These are phyloP conservation scores for Oreotrochilus melanogaster DNA, from an alignment of 2,113 vertebrate species.

Conservation along the genomic window DNA sequence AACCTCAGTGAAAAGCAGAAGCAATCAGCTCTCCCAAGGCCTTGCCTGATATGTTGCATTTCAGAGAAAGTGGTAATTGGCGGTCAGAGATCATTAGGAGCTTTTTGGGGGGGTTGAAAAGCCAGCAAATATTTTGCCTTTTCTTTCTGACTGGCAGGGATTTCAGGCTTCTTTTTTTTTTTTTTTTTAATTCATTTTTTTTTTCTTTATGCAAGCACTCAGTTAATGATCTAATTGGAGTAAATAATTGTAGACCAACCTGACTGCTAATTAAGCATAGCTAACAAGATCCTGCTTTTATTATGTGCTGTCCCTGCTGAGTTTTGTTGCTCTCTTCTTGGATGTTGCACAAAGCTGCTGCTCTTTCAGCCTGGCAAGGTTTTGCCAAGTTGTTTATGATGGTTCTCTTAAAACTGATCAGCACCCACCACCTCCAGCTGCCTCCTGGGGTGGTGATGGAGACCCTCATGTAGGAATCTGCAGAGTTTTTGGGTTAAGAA, in stretches of 20 bases:
- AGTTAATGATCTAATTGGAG: background rate
- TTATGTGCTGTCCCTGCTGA: background rate
- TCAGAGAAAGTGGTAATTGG: background rate
- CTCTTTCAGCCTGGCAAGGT: background rate
- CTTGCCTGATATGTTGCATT: background rate
- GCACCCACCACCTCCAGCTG: background rate
- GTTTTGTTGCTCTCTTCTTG: background rate
- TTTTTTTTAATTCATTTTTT: too few species aligned
- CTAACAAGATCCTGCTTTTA: background rate
- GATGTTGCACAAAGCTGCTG: background rate
- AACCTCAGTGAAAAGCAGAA: background rate
- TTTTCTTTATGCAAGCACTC: background rate
- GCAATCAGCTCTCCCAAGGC: background rate
- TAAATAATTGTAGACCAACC: background rate
- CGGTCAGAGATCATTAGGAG: background rate
- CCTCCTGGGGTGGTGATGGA: rapidly evolving
- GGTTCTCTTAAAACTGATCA: background rate
- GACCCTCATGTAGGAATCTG: rapidly evolving
- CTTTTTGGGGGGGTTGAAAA: rapidly evolving
- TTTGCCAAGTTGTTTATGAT: background rate
- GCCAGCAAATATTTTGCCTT: background rate
- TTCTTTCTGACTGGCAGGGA: background rate
- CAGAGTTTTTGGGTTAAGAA: background rate
- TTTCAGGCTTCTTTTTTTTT: background rate
- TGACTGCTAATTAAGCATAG: background rate